Base-by-base conservation (phyloP, 2,113 vertebrate species). In the Eidolon helvum region DNA sequence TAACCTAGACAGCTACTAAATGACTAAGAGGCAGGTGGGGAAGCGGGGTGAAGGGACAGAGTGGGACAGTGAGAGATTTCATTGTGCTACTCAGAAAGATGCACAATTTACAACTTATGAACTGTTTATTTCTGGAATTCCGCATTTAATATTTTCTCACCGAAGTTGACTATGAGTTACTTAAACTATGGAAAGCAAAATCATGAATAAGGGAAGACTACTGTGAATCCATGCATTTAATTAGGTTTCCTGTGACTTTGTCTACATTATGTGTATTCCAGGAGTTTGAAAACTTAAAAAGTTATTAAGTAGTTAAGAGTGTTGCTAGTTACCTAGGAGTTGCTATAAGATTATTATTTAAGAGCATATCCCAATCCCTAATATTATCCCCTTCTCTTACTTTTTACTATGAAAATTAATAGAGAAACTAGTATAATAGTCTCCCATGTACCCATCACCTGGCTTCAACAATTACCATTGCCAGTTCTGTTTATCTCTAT, bases 181-280 rank as follows among this genome's bases (percentile, higher is more conserved):
- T 26, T 14, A 79, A 79, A 57, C 22, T 7, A 38, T 79, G 50
- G 18, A 82, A 61, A 82, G 35, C 8, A 43, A 30, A 61, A 61
- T 16, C 16, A 18, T 53, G 14, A 38, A 40, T 82, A 82, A 61
- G 55, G 16, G 16, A 8, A 15, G 15, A 33, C 16, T 43, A 43
- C 16, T 82, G 40, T 90, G 94, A 80, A 71, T 30, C 24, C 30
- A 57, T 71, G 24, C 18, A 90, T 91, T 96, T 95, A 86, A 95
- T 83, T 91, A 80, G 35, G 21, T 86, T 94, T 50, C 55, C 15
- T 65, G 26, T 61, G 74, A 65, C 61, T 83, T 63, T 26, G 8
- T 80, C 69, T 84, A 35, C 48, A 72, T 61, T 68, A 40, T 26
- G 0, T 61, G 9, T 74, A 71, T 53, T 71, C 30, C 2, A 43